Base-by-base conservation (phyloP, 37 sponge, comb jelly and placozoan genomes). In the Ephydatia muelleri region DNA sequence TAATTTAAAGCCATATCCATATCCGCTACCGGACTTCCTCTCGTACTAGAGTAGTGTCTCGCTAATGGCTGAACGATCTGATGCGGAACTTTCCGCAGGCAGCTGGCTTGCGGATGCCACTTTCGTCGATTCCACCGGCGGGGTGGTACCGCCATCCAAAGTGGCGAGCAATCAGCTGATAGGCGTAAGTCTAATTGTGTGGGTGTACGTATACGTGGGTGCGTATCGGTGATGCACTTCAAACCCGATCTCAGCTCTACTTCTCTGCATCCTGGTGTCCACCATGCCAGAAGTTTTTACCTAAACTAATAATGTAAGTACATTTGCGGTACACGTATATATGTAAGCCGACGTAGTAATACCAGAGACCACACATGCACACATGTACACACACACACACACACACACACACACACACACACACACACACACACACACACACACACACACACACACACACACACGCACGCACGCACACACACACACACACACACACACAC, bases 221-320 rank as follows among this genome's bases (percentile, higher is more conserved):
- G 57, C 57, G 19, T 57, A 43, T 57, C 57, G 16, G 12, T 57
- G 19, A 5, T n/a, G n/a, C 6, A 16, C 16, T 57, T 57, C 57
- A n/a, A n/a, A n/a, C 16, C 57, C 16, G 19, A 43, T 21, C 1
- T 57, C 76, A 93, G 94, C 76, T 94, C 27, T 94, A 94, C 70
- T 94, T 90, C 83, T 90, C 94, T 35, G 94, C 94, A 39, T 48
- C 76, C 19, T 94, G 94, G 94, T 94, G 94, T 35, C 91, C 94
- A 23, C 94, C 94, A 5, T 94, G 94, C 66, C 47, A 86, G 22
- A 70, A 86, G 21, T 94, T 94, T 47, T 69, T 94, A 16, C 94
- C 94, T 30, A 94, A 94, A 68, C 88, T 94, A 27, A 65, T 86
- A 36, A 84, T 88, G 94, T 93, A 81, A 76, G 90, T 76, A n/a